Evolutionary conservation across 2,888 invertebrate genomes (phyloP), one percentile per base, ranked within the genome.

Genomic region (Melinaea marsaeus): DNA sequence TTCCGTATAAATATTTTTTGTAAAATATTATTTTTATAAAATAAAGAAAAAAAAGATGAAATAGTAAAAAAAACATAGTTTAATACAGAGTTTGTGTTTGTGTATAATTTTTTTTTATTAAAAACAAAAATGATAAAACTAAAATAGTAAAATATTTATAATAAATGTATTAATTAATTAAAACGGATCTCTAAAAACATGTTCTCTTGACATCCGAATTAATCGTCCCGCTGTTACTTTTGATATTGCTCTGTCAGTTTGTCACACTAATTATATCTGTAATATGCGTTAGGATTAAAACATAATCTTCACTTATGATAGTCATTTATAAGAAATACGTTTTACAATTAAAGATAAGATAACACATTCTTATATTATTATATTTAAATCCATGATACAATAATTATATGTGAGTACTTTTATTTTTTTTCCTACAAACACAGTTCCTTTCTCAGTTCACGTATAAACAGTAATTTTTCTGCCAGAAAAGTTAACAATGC

Each of bases 161-260:
- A 6, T 13, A 22, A 48, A 48, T 48, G n/a, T 51, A 32, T 32
- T 32, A 7, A 32, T 32, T 4, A 9, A 2, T 32, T 46, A 46
- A 46, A n/a, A 32, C 34, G 46, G 47, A 55, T 51, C 57, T 37
- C 59, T 59, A 61, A 34, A 54, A 60, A 60, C 64, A 61, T 37
- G 60, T 60, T 57, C 54, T 56, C 59, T 35, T 60, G 66, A 64
- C 66, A 63, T 57, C 61, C 64, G 45, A 63, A 80, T 80, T 79
- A 80, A 80, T 78, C 64, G 74, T 73, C 74, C 67, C 69, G 74
- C 75, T 77, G 71, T 73, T 66, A 65, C 61, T 61, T 37, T 48
- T 65, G 57, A 67, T 64, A 60, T 58, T 61, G 75, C 60, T 68
- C 62, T 69, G 65, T 68, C 68, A 68, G 58, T 57, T 57, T 66